Conservation (phyloP, 2,888 invertebrate species). For the Stomorhina lunata region DNA sequence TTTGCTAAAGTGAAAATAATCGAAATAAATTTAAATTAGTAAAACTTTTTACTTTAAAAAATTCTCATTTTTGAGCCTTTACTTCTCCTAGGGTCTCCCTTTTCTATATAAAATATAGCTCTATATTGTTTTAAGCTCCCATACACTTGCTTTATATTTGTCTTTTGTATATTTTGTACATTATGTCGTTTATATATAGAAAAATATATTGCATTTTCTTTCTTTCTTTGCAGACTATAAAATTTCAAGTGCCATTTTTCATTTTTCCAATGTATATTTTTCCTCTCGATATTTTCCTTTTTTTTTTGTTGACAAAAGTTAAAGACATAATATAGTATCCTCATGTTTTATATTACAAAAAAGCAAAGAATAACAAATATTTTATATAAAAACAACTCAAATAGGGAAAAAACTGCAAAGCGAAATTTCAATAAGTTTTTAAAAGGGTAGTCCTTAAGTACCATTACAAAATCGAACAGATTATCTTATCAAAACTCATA, state of each 20-base stretch:
- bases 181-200: not conserved
- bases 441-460: too few relatives aligned
- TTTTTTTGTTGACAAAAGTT: slow-evolving; percentile 34
- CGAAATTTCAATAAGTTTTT: too few relatives aligned
- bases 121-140: not conserved
- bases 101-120: not conserved
- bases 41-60: too few relatives aligned
- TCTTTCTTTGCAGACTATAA: slow-evolving; percentile 53
- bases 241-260: slow-evolving; percentile 40
- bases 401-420: not conserved
- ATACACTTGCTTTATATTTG: not conserved
- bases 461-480: too few relatives aligned
- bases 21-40: too few relatives aligned
- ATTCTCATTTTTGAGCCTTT: too few relatives aligned
- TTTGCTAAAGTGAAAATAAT: too few relatives aligned
- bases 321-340: slow-evolving; percentile 31
- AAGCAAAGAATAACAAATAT: not conserved
- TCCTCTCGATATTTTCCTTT: not conserved
- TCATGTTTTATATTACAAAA: slow-evolving; percentile 15
- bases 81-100: not conserved
- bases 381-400: not conserved
- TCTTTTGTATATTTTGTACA: not conserved
- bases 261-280: slow-evolving; percentile 7
- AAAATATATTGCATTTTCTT: slow-evolving; percentile 44
- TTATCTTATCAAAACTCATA: too few relatives aligned